Conservation (phyloP, 2,797 vertebrate species). For the Astyanax mexicanus region DNA sequence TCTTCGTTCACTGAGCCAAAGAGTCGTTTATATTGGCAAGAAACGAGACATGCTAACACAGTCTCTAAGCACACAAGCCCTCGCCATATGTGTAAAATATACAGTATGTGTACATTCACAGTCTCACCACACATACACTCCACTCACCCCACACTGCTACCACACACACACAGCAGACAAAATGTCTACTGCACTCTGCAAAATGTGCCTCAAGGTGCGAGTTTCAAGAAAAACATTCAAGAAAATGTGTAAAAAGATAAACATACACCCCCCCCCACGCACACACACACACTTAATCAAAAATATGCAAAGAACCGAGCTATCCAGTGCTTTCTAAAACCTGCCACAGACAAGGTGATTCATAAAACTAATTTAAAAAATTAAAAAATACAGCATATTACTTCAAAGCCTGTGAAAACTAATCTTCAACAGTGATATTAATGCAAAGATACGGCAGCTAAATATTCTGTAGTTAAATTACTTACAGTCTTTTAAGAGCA, state of each 20-base stretch:
- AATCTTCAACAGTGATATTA: slow-evolving; percentile 11
- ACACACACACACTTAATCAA: too few relatives aligned
- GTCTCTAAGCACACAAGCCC: slow-evolving; percentile 27
- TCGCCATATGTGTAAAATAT: slow-evolving; percentile 14
- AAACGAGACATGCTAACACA: slow-evolving; percentile 43
- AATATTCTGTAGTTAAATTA: slow-evolving; percentile 60
- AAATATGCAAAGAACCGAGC: too few relatives aligned
- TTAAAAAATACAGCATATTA: too few relatives aligned
- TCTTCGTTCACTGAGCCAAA: slow-evolving; percentile 71
- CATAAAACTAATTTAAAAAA: too few relatives aligned
- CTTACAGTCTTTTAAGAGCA: slow-evolving; percentile 95
- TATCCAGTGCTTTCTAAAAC: too few relatives aligned
- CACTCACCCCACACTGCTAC: neutral
- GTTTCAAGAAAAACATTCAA: neutral
- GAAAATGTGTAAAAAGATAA: too few relatives aligned
- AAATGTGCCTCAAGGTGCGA: neutral
- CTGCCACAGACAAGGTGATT: too few relatives aligned
- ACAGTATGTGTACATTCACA: slow-evolving; percentile 33
- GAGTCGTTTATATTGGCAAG: slow-evolving; percentile 76
- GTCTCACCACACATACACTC: slow-evolving; percentile 20
- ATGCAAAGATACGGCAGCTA: neutral
- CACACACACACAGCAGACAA: slow-evolving; percentile 6
- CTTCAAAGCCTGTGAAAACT: too few relatives aligned
- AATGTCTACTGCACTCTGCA: neutral
- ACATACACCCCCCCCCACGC: too few relatives aligned